Evolutionary conservation across 1,140 invertebrate species (phyloP).

Genomic region (Eumaeus atala): DNA sequence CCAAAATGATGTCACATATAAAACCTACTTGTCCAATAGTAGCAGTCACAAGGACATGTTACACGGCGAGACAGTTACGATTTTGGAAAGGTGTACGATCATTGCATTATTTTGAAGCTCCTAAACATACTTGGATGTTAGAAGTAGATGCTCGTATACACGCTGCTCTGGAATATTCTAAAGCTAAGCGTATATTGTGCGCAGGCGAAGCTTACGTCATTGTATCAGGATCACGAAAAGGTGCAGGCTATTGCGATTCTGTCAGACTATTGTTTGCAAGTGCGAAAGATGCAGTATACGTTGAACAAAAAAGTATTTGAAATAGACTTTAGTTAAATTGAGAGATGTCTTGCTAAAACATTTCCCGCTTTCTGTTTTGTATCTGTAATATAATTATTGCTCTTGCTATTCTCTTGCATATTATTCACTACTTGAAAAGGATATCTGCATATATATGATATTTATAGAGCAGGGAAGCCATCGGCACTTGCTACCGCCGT

Average conservation of each 20-base stretch:
- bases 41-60: conserved; percentile 80
- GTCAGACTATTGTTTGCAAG: conserved; percentile 80
- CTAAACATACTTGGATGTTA: conserved; percentile 76
- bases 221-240: conserved; percentile 84
- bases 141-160: conserved; percentile 85
- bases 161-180: conserved; percentile 81
- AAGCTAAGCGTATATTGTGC: conserved; percentile 78
- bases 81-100: conserved; percentile 83
- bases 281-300: conserved; percentile 44
- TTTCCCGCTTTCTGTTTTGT: no score
- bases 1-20: conserved; percentile 81
- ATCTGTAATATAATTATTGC: no score
- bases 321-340: not conserved
- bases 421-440: no score
- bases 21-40: conserved; percentile 83
- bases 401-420: no score
- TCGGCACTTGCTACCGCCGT: no score
- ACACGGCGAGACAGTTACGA: conserved; percentile 80
- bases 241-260: conserved; percentile 85
- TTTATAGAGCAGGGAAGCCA: no score
- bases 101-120: conserved; percentile 76
- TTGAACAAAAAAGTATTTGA: conserved; percentile 30
- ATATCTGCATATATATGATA: no score
- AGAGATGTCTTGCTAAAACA: no score
- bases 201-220: conserved; percentile 82